A percentile compares a stretch with the other conserved stretches of the same genome.
Evolutionary conservation across 2,113 vertebrate genomes (phyloP).

Genomic region (Speoplatyrhinus poulsoni): DNA sequence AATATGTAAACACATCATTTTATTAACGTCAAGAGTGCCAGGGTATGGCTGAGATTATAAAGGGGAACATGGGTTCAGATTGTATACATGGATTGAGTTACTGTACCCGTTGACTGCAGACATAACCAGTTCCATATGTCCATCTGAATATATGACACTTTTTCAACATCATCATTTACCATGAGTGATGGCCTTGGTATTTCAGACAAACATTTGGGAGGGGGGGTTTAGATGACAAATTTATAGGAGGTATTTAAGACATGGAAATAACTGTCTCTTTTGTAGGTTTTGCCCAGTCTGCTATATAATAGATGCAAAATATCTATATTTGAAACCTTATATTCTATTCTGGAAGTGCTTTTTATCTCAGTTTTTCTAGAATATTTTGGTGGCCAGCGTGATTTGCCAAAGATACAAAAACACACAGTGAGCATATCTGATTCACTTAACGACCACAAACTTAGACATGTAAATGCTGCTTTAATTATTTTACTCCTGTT

Average conservation of each 20-base stretch:
- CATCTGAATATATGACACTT: constrained; percentile 40
- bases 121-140: constrained; percentile 71
- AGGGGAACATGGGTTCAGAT: constrained; percentile 49
- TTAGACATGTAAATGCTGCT: too few relatives aligned
- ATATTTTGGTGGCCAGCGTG: too few relatives aligned
- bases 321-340: too few relatives aligned
- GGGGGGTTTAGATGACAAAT: constrained; percentile 36
- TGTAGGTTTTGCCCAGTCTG: too few relatives aligned
- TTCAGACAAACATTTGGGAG: constrained; percentile 54
- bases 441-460: too few relatives aligned
- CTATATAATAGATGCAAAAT: too few relatives aligned
- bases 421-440: too few relatives aligned
- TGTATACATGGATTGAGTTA: constrained; percentile 70
- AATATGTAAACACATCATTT: constrained; percentile 70
- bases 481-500: too few relatives aligned
- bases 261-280: constrained; percentile 34
- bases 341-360: too few relatives aligned
- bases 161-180: constrained; percentile 59
- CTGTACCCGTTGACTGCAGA: constrained; percentile 56
- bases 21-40: constrained; percentile 54
- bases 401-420: too few relatives aligned
- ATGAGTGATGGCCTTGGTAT: constrained; percentile 56
- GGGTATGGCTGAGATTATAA: constrained; percentile 61
- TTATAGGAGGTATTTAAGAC: constrained; percentile 61
- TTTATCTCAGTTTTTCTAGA: too few relatives aligned